These are phyloP conservation scores for Aporophyla nigra DNA, from an alignment of 2,888 invertebrate species.

Conservation along the genomic window DNA sequence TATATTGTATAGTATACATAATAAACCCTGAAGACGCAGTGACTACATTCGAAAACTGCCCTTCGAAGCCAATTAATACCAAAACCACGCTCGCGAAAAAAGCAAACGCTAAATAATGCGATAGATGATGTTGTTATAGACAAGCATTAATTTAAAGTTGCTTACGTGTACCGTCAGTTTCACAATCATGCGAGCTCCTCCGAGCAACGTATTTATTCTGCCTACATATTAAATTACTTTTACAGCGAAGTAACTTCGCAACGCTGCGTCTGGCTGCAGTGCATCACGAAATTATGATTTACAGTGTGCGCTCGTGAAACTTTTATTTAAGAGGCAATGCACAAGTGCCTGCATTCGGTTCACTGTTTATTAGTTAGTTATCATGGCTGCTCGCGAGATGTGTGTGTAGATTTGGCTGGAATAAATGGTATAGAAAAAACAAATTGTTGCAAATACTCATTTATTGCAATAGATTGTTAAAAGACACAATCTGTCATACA, in stretches of 20 bases:
- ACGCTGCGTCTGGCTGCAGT: slow-evolving; percentile 67
- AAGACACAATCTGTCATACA: neutral
- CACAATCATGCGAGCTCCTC: slow-evolving; percentile 39
- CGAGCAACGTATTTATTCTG: slow-evolving; percentile 62
- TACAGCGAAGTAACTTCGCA: slow-evolving; percentile 66
- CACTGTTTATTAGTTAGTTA: slow-evolving; percentile 52
- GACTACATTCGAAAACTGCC: no score
- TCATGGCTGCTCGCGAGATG: slow-evolving; percentile 6
- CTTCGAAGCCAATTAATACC: no score
- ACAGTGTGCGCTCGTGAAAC: slow-evolving; percentile 67
- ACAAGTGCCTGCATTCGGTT: slow-evolving; percentile 55
- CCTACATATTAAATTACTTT: slow-evolving; percentile 75
- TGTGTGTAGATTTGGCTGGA: neutral
- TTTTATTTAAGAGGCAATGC: slow-evolving; percentile 68
- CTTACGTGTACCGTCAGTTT: slow-evolving; percentile 29
- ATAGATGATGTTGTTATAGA: slow-evolving; percentile 23
- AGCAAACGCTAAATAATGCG: slow-evolving; percentile 15
- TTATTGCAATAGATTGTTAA: neutral
- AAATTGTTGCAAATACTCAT: neutral
- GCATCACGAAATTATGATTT: slow-evolving; percentile 73
- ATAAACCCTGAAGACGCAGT: no score
- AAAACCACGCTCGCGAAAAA: neutral
- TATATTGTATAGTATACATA: no score
- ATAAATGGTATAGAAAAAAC: neutral
- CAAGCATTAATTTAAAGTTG: slow-evolving; percentile 52